Evolutionary conservation across 1,140 invertebrate species (phyloP), one percentile per base, ranked within the genome.

Genomic region (Magallana ariakensis): DNA sequence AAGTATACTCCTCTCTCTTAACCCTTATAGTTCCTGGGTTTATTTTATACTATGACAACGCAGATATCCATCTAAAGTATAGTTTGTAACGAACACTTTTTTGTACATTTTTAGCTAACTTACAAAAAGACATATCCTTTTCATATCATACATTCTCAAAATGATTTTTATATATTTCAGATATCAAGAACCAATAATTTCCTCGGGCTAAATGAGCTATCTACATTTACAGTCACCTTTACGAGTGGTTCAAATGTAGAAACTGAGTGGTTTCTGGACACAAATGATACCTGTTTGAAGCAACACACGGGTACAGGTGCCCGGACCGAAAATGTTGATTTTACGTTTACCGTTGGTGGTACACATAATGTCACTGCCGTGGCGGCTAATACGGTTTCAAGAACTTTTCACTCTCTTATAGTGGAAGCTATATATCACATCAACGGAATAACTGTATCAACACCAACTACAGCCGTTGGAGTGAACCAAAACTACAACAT

Each of bases 251-350:
- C 75, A 11, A 86, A 86, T 55, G 60, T 86, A 3, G 85, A 86
- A 54, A 81, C 80, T 62, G 85, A 86, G 16, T 86, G 85, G 85
- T 86, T 86, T 53, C 54, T 86, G 13, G 85, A 86, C 19, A 81
- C 56, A 9, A 86, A 86, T 81, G 75, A 80, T 6, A 86, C 85
- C 10, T 86, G 85, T 57, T 57, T 86, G 33, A n/a, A 58, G 19
- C 55, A 86, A 53, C 80, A 86, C 53, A 66, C 75, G 6, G 85
- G 85, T 0, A 75, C 10, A 13, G 53, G 54, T 7, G 6, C 82
- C 10, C 55, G 57, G 10, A 60, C 26, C 13, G 22, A 56, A 15
- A n/a, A 8, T 19, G 19, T 84, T 54, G 26, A 57, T 60, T 84
- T 84, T 56, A 84, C 82, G 11, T 84, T 84, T 56, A 58, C 82